A percentile compares a stretch with the other conserved stretches of the same genome.
Evolutionary conservation across 2,797 vertebrate species (phyloP).

Genomic region (Lemur catta): DNA sequence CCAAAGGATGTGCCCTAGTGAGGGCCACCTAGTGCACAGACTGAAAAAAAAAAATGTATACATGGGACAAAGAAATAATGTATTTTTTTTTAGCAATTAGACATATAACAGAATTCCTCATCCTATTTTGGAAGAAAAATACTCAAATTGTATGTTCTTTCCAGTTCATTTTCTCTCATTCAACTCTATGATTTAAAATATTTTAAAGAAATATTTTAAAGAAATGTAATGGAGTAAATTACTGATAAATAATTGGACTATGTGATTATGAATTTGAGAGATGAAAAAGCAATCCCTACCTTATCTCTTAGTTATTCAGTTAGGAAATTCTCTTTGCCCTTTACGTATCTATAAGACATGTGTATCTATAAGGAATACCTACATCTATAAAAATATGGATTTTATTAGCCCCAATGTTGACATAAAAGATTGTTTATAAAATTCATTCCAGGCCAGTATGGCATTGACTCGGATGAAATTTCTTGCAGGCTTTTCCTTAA

Average conservation of each 20-base stretch:
- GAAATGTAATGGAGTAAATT: neutral
- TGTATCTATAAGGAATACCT: neutral
- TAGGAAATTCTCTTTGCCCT: neutral
- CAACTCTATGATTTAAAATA: neutral
- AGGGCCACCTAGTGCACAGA: neutral
- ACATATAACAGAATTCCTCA: neutral
- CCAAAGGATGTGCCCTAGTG: neutral
- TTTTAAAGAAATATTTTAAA: neutral
- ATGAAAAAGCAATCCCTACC: neutral
- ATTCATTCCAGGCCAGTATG: neutral
- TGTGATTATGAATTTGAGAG: neutral
- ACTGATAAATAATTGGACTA: neutral
- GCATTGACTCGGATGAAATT: neutral
- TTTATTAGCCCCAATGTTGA: constrained; percentile 1
- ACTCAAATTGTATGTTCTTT: neutral
- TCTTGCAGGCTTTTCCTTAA: neutral
- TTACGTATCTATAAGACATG: neutral
- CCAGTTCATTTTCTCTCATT: neutral
- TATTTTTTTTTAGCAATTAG: neutral
- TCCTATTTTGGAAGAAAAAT: neutral
- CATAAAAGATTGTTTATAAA: neutral
- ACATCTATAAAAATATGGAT: neutral
- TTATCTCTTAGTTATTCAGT: neutral
- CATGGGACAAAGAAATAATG: neutral
- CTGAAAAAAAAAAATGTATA: neutral